Evolutionary conservation across 2,888 invertebrate genomes (phyloP).

Genomic region (Callinectes sapidus): DNA sequence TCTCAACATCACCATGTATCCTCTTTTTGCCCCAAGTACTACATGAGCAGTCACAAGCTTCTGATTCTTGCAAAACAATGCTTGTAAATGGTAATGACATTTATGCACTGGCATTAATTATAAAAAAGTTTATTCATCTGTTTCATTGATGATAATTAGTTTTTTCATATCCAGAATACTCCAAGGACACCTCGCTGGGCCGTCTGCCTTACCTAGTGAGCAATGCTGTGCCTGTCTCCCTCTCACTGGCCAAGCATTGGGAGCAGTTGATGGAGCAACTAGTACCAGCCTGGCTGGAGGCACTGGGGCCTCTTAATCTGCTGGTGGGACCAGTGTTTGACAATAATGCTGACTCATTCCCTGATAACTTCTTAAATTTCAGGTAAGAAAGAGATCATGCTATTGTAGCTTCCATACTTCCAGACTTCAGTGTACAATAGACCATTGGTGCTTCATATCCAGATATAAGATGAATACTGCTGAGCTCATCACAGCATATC

Average conservation of each 20-base stretch:
- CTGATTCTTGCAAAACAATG: not conserved
- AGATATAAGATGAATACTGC: not conserved
- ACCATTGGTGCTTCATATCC: not conserved
- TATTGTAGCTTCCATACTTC: not conserved
- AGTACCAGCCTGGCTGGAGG: constrained; percentile 2
- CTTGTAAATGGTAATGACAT: not conserved
- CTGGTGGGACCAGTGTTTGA: constrained; percentile 67
- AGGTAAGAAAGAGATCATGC: constrained; percentile 15
- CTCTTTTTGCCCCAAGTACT: constrained; percentile 37
- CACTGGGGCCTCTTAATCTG: constrained; percentile 56
- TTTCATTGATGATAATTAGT: not conserved
- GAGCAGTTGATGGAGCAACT: constrained; percentile 4
- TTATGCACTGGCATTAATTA: not conserved
- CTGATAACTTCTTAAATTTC: constrained; percentile 55
- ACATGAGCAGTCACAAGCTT: not conserved
- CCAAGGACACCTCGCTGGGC: not conserved
- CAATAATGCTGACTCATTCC: constrained; percentile 65
- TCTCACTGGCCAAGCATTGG: not conserved
- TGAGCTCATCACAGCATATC: not conserved
- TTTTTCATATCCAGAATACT: not conserved
- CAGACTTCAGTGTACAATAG: not conserved
- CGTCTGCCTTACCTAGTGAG: constrained; percentile 46
- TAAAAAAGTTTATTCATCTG: not conserved
- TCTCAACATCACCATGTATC: constrained; percentile 38
- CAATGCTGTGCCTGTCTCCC: constrained; percentile 45